These are phyloP conservation scores for Aulostomus chinensis DNA, from an alignment of 2,797 vertebrate genomes.

Conservation along the genomic window DNA sequence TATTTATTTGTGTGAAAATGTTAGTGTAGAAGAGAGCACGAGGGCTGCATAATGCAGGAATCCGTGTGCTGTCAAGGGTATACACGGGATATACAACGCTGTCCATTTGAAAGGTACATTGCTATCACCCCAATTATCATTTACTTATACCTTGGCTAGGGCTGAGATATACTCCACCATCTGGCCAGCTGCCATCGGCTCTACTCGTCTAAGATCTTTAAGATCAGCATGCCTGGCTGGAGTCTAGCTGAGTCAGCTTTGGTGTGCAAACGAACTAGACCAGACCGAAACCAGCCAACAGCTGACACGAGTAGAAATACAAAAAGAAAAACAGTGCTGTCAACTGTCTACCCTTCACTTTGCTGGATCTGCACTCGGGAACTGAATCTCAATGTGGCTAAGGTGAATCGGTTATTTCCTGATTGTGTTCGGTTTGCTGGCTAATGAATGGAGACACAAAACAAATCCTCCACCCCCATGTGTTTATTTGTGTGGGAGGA, in stretches of 20 bases:
- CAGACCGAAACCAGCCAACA: constrained; percentile 29
- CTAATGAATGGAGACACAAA: constrained; percentile 38
- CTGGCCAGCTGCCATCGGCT: constrained; percentile 53
- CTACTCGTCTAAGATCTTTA: constrained; percentile 42
- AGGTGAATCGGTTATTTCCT: constrained; percentile 30
- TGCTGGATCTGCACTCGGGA: neutral
- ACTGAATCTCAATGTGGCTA: constrained; percentile 9
- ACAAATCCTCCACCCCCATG: constrained; percentile 36
- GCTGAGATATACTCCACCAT: constrained; percentile 15
- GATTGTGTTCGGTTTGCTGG: constrained; percentile 23
- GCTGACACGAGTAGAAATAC: constrained; percentile 38
- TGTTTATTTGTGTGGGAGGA: constrained; percentile 34
- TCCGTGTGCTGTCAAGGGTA: constrained; percentile 19
- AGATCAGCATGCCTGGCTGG: constrained; percentile 17
- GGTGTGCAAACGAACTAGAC: constrained; percentile 38
- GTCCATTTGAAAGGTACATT: constrained; percentile 23
- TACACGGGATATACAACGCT: constrained; percentile 8
- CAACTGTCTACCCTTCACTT: constrained; percentile 21
- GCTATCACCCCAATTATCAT: constrained; percentile 57
- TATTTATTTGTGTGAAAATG: too few relatives aligned
- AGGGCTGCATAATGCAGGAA: constrained; percentile 5
- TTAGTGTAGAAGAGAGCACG: too few relatives aligned
- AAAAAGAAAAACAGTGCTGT: constrained; percentile 21
- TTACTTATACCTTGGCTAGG: constrained; percentile 47
- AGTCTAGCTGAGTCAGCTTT: constrained; percentile 64